These are phyloP conservation scores for Orientallactaga bullata DNA, from an alignment of 2,113 vertebrate species.

Conservation along the genomic window DNA sequence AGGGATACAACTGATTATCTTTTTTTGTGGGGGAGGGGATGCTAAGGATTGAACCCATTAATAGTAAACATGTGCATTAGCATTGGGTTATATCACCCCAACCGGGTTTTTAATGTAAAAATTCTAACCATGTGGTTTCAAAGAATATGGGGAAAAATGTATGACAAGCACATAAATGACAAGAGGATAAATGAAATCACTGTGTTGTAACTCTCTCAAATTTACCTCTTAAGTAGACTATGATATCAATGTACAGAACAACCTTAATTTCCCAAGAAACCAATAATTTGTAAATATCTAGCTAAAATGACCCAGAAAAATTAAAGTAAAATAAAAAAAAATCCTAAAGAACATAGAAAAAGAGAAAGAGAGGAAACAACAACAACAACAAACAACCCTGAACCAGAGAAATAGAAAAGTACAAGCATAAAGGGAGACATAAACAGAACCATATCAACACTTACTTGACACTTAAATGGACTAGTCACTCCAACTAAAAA, in stretches of 20 bases:
- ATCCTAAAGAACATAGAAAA: background rate
- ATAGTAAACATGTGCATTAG: background rate
- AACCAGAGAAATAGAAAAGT: background rate
- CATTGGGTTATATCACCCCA: background rate
- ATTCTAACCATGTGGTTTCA: background rate
- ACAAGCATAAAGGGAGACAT: background rate
- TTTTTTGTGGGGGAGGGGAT: background rate
- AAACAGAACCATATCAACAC: background rate
- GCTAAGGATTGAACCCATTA: background rate
- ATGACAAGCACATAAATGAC: background rate
- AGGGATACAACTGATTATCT: background rate
- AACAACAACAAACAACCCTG: background rate
- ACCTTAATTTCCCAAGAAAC: too few relatives aligned
- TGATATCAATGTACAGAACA: too few relatives aligned
- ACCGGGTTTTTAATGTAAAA: slow-evolving; percentile 17
- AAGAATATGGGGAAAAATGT: background rate
- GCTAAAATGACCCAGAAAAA: slow-evolving; percentile 5
- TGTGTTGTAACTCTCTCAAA: background rate
- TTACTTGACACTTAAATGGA: background rate
- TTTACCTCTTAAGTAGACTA: too few relatives aligned
- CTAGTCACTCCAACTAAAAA: too few relatives aligned
- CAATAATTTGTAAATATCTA: background rate
- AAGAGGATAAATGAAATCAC: background rate
- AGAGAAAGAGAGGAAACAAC: background rate
- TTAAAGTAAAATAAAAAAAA: background rate